Percentiles rank a stretch among this genome's conserved stretches.
These are phyloP conservation scores for Symphodus melops DNA, from an alignment of 2,113 vertebrate genomes.

Conservation along the genomic window DNA sequence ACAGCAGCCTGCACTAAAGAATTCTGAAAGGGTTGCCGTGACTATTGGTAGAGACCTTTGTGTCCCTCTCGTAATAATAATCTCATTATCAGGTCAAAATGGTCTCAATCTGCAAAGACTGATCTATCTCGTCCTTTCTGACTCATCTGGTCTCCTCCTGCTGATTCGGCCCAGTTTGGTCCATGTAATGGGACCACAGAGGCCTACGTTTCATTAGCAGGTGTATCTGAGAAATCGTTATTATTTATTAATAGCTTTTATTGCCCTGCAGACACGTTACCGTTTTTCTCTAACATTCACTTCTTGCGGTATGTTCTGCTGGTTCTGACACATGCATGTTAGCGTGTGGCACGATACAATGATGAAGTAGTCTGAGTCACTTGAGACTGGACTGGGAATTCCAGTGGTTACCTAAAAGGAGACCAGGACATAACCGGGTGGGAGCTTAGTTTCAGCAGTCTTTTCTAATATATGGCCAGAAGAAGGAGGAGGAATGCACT, in stretches of 20 bases:
- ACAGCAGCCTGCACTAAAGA: too few relatives aligned
- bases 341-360: slow-evolving; percentile 14
- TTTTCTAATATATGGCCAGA: slow-evolving; percentile 52
- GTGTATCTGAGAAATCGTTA: slow-evolving; percentile 8
- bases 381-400: slow-evolving; percentile 63
- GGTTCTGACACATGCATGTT: slow-evolving; percentile 6
- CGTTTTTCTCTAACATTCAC: not conserved
- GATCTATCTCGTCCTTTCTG: too few relatives aligned
- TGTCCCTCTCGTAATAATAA: not conserved
- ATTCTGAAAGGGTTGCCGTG: too few relatives aligned
- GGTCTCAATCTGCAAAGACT: too few relatives aligned
- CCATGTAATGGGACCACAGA: not conserved
- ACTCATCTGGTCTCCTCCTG: not conserved
- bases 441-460: slow-evolving; percentile 36
- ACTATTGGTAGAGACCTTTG: not conserved
- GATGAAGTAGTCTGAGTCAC: slow-evolving; percentile 59
- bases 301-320: not conserved
- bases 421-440: slow-evolving; percentile 65
- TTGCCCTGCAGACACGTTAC: not conserved
- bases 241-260: slow-evolving; percentile 29
- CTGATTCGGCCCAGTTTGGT: slow-evolving; percentile 6
- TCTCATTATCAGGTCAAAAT: too few relatives aligned
- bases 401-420: slow-evolving; percentile 70
- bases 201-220: not conserved
- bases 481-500: slow-evolving; percentile 47